Evolutionary conservation across 2,888 invertebrate genomes (phyloP).

Genomic region (Leptopilina myrica): DNA sequence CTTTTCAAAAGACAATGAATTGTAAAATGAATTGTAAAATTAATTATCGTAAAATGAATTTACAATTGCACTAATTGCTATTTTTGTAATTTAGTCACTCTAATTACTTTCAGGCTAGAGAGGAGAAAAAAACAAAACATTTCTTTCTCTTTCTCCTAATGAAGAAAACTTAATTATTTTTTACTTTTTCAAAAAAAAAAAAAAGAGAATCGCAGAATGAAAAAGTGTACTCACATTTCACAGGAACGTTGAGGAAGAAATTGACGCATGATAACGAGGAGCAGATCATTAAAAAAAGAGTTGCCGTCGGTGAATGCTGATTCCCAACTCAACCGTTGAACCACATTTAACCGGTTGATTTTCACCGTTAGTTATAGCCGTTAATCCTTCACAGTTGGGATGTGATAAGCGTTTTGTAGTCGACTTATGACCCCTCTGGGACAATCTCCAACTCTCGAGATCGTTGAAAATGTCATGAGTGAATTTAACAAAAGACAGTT

Average conservation of each 20-base stretch:
- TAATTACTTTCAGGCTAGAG: no score
- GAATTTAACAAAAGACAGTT: background rate
- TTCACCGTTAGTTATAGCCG: background rate
- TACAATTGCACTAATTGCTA: no score
- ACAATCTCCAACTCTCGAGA: background rate
- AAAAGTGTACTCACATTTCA: constrained; percentile 21
- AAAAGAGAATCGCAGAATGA: background rate
- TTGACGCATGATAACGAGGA: constrained; percentile 21
- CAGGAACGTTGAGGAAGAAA: constrained; percentile 17
- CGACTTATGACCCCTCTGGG: constrained; percentile 16
- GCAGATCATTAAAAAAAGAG: constrained; percentile 3
- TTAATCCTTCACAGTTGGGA: constrained; percentile 18
- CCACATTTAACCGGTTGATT: constrained; percentile 7
- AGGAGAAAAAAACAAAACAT: no score
- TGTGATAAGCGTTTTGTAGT: constrained; percentile 2
- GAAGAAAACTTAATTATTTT: no score
- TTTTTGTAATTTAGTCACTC: no score
- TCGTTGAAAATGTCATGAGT: constrained; percentile 12
- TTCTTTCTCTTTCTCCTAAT: no score
- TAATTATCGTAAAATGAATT: no score
- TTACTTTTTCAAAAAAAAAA: background rate
- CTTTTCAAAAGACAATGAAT: no score
- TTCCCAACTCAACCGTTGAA: constrained; percentile 12
- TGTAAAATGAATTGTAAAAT: no score
- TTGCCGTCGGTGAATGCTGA: constrained; percentile 1